phyloP scores from a whole-genome alignment of 2,888 invertebrate genomes.

The Automeris io region DNA sequence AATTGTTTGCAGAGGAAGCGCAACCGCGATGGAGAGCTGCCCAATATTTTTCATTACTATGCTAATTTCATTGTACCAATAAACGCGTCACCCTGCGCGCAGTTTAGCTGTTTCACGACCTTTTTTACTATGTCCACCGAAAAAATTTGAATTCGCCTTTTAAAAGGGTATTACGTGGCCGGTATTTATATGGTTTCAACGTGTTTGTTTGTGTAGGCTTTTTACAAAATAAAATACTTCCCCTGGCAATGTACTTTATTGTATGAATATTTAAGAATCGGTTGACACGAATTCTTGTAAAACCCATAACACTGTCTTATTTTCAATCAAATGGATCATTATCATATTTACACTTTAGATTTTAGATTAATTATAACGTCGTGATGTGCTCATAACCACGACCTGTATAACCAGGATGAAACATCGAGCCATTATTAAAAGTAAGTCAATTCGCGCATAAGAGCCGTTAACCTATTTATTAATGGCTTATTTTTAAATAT shows the following conservation, averaged over 20 bases:
- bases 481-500: no score
- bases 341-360: no score
- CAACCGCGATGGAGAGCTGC: slow-evolving; percentile 33
- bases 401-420: no score
- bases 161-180: slow-evolving; percentile 31
- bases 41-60: slow-evolving; percentile 76
- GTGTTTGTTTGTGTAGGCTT: slow-evolving; percentile 4
- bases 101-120: slow-evolving; percentile 62
- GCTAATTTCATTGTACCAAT: slow-evolving; percentile 74
- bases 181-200: neutral
- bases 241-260: neutral
- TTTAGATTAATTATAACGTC: no score
- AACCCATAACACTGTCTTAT: no score
- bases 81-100: slow-evolving; percentile 59
- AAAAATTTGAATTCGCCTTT: slow-evolving; percentile 63
- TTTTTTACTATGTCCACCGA: slow-evolving; percentile 62
- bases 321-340: no score
- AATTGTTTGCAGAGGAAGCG: slow-evolving; percentile 43
- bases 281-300: no score
- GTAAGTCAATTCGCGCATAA: no score
- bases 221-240: neutral
- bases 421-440: no score
- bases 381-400: no score
- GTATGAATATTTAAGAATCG: no score
- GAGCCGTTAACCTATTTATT: no score